These are phyloP conservation scores for Microctenopoma lineatum DNA, from an alignment of 2,797 vertebrate species.

Conservation along the genomic window DNA sequence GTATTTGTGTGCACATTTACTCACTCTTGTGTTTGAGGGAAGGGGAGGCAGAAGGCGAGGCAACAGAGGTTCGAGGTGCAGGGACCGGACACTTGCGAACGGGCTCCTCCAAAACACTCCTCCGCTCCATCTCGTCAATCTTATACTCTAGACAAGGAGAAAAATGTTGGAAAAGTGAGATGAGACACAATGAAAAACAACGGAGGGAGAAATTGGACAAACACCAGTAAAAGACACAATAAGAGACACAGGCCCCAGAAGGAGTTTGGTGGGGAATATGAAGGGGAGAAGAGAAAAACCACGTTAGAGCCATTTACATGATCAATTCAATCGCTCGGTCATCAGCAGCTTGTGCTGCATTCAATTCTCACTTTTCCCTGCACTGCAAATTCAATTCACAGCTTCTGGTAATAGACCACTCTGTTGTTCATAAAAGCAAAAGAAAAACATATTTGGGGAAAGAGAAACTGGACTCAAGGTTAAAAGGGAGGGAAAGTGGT, in stretches of 20 bases:
- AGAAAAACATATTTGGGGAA: slow-evolving; percentile 1
- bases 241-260: not conserved
- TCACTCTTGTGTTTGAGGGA: slow-evolving; percentile 93
- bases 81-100: slow-evolving; percentile 84
- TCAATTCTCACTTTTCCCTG: slow-evolving; percentile 50
- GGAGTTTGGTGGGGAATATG: slow-evolving; percentile 4
- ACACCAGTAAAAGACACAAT: not conserved
- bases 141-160: slow-evolving; percentile 85
- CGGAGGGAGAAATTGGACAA: not conserved
- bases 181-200: not conserved
- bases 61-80: slow-evolving; percentile 86
- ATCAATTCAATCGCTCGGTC: slow-evolving; percentile 56
- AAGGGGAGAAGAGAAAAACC: not conserved
- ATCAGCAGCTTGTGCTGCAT: slow-evolving; percentile 59
- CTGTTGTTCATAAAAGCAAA: slow-evolving; percentile 29
- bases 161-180: not conserved
- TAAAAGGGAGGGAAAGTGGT: not conserved
- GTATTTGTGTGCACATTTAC: slow-evolving; percentile 42
- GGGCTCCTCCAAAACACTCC: slow-evolving; percentile 83
- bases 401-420: slow-evolving; percentile 48
- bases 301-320: slow-evolving; percentile 41
- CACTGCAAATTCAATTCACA: slow-evolving; percentile 41
- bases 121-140: slow-evolving; percentile 85
- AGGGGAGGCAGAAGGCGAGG: slow-evolving; percentile 88
- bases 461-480: not conserved